Evolutionary conservation across 2,888 invertebrate genomes (phyloP).

Genomic region (Lumbricus terrestris): DNA sequence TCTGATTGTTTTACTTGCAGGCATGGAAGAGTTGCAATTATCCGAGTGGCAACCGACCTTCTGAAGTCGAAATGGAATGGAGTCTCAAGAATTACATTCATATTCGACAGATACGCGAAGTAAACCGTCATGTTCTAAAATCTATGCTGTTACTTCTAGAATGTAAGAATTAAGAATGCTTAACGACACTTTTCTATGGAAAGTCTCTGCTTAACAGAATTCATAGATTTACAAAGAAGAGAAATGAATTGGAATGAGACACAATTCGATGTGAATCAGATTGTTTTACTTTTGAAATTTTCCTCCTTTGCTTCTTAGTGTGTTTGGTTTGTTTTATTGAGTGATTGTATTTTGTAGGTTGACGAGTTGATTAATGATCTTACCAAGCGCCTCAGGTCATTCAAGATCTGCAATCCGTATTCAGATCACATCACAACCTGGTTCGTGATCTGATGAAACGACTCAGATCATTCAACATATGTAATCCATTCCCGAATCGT

Average conservation of each 20-base stretch:
- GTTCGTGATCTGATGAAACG: constrained; percentile 72
- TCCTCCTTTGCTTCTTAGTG: background rate
- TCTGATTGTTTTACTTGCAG: background rate
- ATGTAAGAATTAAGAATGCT: background rate
- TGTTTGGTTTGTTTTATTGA: background rate
- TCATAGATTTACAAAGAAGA: background rate
- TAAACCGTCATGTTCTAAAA: constrained; percentile 28
- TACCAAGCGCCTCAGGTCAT: constrained; percentile 64
- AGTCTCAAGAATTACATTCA: constrained; percentile 49
- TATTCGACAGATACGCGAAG: constrained; percentile 49
- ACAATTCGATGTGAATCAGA: no score
- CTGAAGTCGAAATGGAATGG: constrained; percentile 61
- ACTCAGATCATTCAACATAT: constrained; percentile 67
- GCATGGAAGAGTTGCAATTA: constrained; percentile 19
- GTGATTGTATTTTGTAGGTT: constrained; percentile 30
- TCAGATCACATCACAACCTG: no score
- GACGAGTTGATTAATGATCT: constrained; percentile 72
- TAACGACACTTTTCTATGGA: background rate
- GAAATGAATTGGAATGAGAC: background rate
- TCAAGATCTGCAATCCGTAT: constrained; percentile 66
- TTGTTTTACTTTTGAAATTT: background rate
- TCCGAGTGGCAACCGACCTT: background rate
- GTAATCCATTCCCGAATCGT: constrained; percentile 54
- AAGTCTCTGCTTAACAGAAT: background rate
- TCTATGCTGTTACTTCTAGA: background rate